phyloP scores from a whole-genome alignment of 2,113 vertebrate genomes.

The Eira barbara region DNA sequence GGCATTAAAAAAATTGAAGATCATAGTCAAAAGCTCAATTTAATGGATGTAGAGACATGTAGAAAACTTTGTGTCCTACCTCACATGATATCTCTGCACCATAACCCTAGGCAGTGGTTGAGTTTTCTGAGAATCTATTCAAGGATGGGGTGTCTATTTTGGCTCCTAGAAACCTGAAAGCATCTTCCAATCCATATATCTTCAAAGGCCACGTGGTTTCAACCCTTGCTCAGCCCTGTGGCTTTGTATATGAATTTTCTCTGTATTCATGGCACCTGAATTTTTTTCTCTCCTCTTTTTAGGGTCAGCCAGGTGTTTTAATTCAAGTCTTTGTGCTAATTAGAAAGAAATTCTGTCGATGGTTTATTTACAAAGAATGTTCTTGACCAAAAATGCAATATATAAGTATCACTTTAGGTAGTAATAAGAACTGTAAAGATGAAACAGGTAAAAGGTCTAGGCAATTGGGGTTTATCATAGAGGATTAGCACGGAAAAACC shows the following conservation, averaged over 20 bases:
- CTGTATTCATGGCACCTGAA: not conserved
- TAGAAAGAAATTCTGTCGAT: not conserved
- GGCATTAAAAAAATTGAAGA: not conserved
- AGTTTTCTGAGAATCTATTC: not conserved
- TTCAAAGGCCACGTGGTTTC: not conserved
- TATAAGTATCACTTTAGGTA: not conserved
- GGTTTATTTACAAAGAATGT: not conserved
- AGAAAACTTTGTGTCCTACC: not conserved
- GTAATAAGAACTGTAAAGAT: not conserved
- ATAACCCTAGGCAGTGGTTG: not conserved
- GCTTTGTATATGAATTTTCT: not conserved
- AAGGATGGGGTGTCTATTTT: not conserved
- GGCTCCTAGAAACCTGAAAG: not conserved
- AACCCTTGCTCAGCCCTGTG: not conserved
- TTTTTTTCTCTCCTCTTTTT: not conserved
- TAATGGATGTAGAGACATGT: not conserved
- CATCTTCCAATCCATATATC: not conserved
- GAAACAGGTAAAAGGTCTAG: not conserved
- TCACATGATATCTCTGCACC: not conserved
- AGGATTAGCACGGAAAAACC: not conserved
- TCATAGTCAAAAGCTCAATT: not conserved
- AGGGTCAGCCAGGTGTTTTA: not conserved
- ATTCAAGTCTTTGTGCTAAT: not conserved
- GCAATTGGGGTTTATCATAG: not conserved
- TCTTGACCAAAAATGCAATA: not conserved